Conservation (phyloP, 2,888 invertebrate genomes). For the Drosophila setosimentum region DNA sequence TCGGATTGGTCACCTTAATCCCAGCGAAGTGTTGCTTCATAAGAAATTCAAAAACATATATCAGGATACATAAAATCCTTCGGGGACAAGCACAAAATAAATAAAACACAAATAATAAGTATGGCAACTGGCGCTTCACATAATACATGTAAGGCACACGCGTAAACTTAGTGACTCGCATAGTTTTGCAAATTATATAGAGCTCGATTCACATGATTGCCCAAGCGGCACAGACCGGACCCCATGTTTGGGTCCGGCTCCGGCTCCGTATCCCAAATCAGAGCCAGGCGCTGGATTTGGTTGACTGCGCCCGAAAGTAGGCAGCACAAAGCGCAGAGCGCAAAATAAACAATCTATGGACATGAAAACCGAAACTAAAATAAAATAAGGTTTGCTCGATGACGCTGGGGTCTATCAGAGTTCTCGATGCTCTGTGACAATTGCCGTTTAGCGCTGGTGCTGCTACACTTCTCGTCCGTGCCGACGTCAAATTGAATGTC, state of each 20-base stretch:
- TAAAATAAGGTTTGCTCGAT: conserved; percentile 46
- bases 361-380: conserved; percentile 55
- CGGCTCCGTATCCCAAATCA: conserved; percentile 50
- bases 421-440: conserved; percentile 64
- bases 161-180: conserved; percentile 54
- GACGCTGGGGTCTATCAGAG: conserved; percentile 33
- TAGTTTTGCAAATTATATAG: conserved; percentile 75
- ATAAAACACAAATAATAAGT: conserved; percentile 11
- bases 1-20: neutral
- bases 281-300: conserved; percentile 64
- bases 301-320: conserved; percentile 70
- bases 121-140: conserved; percentile 5
- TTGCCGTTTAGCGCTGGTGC: conserved; percentile 71
- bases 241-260: conserved; percentile 38
- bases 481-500: conserved; percentile 78
- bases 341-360: conserved; percentile 40
- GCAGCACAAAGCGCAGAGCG: conserved; percentile 48
- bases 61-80: neutral
- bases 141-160: conserved; percentile 22
- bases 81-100: neutral
- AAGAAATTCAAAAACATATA: neutral
- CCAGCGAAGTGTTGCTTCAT: neutral
- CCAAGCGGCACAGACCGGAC: conserved; percentile 56
- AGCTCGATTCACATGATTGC: conserved; percentile 82
- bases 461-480: conserved; percentile 22